Conservation (phyloP, 2,797 vertebrate genomes). For the Falco naumanni region DNA sequence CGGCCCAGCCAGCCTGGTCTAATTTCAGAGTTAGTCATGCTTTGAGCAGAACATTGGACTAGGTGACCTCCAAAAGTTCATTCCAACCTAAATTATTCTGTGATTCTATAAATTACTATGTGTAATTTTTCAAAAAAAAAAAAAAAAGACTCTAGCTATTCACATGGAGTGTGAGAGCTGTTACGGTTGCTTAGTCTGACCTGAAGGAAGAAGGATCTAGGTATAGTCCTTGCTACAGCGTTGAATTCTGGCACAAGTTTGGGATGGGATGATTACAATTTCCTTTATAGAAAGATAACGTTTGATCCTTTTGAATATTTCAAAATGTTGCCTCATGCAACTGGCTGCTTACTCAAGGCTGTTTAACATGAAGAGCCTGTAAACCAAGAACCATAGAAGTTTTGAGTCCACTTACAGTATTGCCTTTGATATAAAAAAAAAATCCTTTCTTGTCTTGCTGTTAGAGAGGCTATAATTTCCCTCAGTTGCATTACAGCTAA, state of each 20-base stretch:
- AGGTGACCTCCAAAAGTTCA: neutral
- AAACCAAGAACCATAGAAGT: neutral
- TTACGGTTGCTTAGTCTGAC: neutral
- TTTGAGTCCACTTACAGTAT: rapidly evolving
- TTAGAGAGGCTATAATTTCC: neutral
- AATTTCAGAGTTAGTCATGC: neutral
- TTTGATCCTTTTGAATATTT: neutral
- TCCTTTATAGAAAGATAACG: neutral
- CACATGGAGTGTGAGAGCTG: neutral
- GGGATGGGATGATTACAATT: neutral
- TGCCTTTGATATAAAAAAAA: neutral
- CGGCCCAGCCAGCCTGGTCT: neutral
- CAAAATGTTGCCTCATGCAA: neutral
- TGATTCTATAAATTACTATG: neutral
- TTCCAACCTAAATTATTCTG: neutral
- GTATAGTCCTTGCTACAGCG: neutral
- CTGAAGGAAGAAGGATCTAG: neutral
- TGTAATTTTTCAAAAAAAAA: neutral
- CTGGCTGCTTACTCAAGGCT: neutral
- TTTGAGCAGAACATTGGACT: neutral
- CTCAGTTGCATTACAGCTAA: neutral
- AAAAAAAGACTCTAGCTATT: neutral
- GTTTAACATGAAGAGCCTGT: neutral
- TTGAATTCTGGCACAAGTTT: neutral
- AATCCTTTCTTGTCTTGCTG: neutral